Evolutionary conservation across 2,113 vertebrate species (phyloP).

Genomic region (Zeus faber): DNA sequence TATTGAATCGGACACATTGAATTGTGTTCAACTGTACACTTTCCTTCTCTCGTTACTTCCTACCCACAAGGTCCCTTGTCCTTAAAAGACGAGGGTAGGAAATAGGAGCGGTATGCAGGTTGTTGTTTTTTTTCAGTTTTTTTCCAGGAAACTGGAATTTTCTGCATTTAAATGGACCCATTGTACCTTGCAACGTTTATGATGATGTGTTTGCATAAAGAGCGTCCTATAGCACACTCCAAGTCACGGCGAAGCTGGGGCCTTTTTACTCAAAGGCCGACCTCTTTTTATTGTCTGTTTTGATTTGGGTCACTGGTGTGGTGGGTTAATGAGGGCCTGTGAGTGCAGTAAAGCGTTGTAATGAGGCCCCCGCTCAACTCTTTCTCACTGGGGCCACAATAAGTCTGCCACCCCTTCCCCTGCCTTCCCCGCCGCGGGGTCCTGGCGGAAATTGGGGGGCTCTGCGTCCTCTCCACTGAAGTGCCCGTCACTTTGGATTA

Average conservation of each 20-base stretch:
- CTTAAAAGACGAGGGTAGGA: conserved; percentile 10
- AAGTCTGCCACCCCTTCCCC: conserved; percentile 59
- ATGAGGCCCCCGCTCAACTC: conserved; percentile 63
- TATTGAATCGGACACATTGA: conserved; percentile 29
- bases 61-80: conserved; percentile 28
- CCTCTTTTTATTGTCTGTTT: conserved; percentile 71
- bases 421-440: conserved; percentile 59
- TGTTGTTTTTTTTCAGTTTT: conserved; percentile 1
- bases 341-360: conserved; percentile 73
- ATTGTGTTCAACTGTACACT: conserved; percentile 28
- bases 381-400: conserved; percentile 61
- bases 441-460: conserved; percentile 62
- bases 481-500: conserved; percentile 78
- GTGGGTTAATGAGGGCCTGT: conserved; percentile 73
- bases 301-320: conserved; percentile 71
- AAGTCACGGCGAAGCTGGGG: conserved; percentile 35
- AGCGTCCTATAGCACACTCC: conserved; percentile 34
- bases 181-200: conserved; percentile 27
- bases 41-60: conserved; percentile 27
- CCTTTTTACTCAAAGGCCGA: conserved; percentile 39
- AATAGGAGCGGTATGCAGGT: conserved; percentile 14
- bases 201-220: conserved; percentile 37
- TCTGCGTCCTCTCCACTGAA: conserved; percentile 61
- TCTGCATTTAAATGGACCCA: conserved; percentile 13
- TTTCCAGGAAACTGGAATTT: conserved; percentile 1